Evolutionary conservation across 2,797 vertebrate genomes (phyloP).

Genomic region (Oreortyx pictus): DNA sequence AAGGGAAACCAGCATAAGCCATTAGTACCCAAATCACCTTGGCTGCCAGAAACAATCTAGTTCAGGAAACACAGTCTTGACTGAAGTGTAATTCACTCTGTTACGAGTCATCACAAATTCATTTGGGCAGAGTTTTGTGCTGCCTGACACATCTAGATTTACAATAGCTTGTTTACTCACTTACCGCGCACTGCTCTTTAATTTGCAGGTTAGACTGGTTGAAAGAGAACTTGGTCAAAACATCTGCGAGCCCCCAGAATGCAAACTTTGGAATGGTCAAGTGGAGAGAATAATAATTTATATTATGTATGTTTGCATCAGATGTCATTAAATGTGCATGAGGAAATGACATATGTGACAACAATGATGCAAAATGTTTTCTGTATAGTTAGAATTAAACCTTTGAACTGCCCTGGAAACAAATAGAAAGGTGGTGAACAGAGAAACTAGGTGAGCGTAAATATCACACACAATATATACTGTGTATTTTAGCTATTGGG

Average conservation of each 20-base stretch:
- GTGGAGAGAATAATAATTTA: background rate
- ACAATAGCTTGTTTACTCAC: background rate
- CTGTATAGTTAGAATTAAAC: background rate
- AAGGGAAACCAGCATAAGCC: background rate
- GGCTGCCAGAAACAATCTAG: background rate
- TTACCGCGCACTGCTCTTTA: background rate
- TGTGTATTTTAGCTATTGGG: background rate
- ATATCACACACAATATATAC: background rate
- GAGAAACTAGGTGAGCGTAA: background rate
- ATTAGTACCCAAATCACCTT: background rate
- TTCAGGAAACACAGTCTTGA: background rate
- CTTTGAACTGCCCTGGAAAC: background rate
- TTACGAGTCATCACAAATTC: background rate
- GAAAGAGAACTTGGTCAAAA: conserved; percentile 15
- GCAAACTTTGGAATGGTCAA: background rate
- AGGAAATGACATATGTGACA: background rate
- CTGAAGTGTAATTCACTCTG: background rate
- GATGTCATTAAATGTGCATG: background rate
- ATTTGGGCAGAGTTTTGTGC: background rate
- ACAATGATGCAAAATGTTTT: background rate
- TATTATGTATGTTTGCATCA: background rate
- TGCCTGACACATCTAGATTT: background rate
- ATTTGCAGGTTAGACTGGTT: background rate
- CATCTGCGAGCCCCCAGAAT: background rate
- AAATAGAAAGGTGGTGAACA: background rate